These are phyloP conservation scores for Erebia aethiops DNA, from an alignment of 2,888 invertebrate species.

Conservation along the genomic window DNA sequence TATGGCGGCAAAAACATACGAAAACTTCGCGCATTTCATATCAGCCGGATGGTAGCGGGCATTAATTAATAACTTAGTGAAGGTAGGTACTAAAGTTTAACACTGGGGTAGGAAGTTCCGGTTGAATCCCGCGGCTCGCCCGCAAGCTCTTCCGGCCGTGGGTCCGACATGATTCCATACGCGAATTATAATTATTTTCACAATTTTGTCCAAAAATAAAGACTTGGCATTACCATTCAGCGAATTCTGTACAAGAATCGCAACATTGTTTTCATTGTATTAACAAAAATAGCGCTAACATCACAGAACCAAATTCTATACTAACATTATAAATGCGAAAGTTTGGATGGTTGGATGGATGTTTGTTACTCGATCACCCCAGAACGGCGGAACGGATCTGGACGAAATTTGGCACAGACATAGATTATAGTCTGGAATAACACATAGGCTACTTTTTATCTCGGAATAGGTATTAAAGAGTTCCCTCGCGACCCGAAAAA, in stretches of 20 bases:
- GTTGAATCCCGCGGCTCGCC: constrained; percentile 72
- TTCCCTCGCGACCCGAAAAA: too few species aligned
- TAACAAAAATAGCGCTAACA: neutral
- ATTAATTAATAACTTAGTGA: constrained; percentile 79
- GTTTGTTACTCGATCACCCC: too few species aligned
- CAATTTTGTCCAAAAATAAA: constrained; percentile 20
- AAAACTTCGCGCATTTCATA: constrained; percentile 45
- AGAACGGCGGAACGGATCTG: too few species aligned
- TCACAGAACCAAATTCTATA: neutral
- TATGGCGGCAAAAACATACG: constrained; percentile 28
- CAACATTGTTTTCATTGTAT: neutral
- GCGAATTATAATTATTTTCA: constrained; percentile 25
- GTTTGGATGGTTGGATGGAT: too few species aligned
- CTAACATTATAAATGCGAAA: too few species aligned
- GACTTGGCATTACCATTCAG: neutral
- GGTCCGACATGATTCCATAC: constrained; percentile 46
- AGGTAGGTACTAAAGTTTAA: constrained; percentile 73
- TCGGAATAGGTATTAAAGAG: too few species aligned
- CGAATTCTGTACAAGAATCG: neutral
- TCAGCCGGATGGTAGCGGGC: constrained; percentile 64
- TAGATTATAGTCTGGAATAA: too few species aligned
- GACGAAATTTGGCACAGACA: too few species aligned
- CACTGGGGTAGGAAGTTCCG: constrained; percentile 73
- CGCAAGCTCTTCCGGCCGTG: constrained; percentile 74
- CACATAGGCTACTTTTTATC: too few species aligned